These are phyloP conservation scores for Tetragonula clypearis DNA, from an alignment of 1,140 invertebrate genomes.

Conservation along the genomic window DNA sequence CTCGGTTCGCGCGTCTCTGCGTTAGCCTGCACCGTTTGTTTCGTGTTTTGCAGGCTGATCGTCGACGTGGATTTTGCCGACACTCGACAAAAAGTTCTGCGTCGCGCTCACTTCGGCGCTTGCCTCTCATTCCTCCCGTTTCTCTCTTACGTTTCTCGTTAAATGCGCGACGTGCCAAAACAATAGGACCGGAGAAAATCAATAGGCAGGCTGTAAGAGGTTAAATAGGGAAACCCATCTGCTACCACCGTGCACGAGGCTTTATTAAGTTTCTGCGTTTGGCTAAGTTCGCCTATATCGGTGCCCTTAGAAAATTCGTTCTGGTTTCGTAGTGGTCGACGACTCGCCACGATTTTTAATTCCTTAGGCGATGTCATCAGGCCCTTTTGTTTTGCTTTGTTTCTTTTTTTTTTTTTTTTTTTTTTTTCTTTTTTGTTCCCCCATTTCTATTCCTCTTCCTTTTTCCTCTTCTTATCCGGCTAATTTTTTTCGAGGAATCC, in stretches of 20 bases:
- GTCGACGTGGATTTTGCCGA: neutral
- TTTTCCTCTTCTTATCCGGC: neutral
- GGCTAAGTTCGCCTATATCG: neutral
- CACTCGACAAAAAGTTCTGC: neutral
- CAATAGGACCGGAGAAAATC: slow-evolving; percentile 74
- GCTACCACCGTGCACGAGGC: slow-evolving; percentile 35
- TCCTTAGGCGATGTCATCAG: neutral
- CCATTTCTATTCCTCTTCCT: neutral
- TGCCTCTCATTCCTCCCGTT: slow-evolving; percentile 19
- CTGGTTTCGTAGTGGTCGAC: neutral
- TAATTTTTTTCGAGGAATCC: neutral
- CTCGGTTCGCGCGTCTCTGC: neutral
- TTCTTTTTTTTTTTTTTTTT: no score
- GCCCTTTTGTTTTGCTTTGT: no score
- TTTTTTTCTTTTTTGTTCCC: no score
- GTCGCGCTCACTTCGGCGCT: neutral
- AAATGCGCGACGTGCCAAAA: slow-evolving; percentile 71
- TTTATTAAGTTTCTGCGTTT: slow-evolving; percentile 46
- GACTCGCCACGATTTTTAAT: neutral
- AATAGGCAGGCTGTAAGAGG: slow-evolving; percentile 70
- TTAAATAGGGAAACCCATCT: slow-evolving; percentile 69
- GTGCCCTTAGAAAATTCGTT: neutral
- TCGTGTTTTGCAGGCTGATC: neutral
- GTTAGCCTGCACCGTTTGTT: neutral
- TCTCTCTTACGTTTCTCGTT: slow-evolving; percentile 51